Conservation (phyloP, 2,888 invertebrate species). For the Acrobeloides nanus region DNA sequence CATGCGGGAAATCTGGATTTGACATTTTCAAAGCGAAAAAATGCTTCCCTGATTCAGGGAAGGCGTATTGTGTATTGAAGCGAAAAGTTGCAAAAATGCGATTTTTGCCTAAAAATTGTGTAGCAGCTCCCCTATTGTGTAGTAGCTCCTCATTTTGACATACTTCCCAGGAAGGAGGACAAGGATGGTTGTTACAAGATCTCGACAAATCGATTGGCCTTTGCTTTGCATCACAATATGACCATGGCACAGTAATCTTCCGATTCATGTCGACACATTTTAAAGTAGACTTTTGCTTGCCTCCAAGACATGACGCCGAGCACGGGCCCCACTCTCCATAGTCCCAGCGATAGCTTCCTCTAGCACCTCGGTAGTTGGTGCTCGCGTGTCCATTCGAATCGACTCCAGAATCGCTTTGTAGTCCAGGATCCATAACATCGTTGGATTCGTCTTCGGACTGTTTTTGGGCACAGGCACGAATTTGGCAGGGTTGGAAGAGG, state of each 20-base stretch:
- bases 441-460: constrained; percentile 6
- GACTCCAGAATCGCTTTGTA: too few relatives aligned
- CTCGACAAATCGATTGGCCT: constrained; percentile 77
- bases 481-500: constrained; percentile 48
- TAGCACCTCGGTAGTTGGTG: constrained; percentile 2
- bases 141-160: too few relatives aligned
- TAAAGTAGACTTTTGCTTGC: constrained; percentile 42
- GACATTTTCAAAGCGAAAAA: too few relatives aligned
- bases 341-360: constrained; percentile 32
- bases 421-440: too few relatives aligned
- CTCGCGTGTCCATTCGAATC: constrained; percentile 9
- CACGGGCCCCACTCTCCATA: constrained; percentile 63
- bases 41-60: too few relatives aligned
- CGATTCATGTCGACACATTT: constrained; percentile 29
- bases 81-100: too few relatives aligned
- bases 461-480: constrained; percentile 34
- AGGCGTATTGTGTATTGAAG: too few relatives aligned
- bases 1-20: too few relatives aligned
- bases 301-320: constrained; percentile 62
- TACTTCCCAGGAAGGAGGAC: constrained; percentile 69
- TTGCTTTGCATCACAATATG: constrained; percentile 75
- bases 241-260: constrained; percentile 65
- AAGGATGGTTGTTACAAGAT: constrained; percentile 87
- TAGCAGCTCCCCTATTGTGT: too few relatives aligned
- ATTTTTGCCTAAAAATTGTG: too few relatives aligned